A percentile compares a stretch with the other conserved stretches of the same genome.
Evolutionary conservation across 2,888 invertebrate genomes (phyloP).

Genomic region (Yponomeuta evonymella): DNA sequence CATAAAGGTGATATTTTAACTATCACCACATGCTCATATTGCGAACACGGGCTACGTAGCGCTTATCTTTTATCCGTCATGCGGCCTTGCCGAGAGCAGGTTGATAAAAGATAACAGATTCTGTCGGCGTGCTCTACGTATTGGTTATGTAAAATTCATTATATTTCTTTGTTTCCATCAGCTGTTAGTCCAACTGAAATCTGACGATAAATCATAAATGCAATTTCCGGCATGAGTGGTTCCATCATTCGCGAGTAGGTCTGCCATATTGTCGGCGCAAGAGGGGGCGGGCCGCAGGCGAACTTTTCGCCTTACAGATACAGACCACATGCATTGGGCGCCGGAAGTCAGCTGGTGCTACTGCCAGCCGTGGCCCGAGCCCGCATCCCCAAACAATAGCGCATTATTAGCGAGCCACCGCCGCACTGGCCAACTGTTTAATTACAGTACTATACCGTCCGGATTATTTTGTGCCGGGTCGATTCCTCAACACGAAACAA

Average conservation of each 20-base stretch:
- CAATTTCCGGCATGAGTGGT: constrained; percentile 11
- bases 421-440: neutral
- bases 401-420: neutral
- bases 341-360: constrained; percentile 53
- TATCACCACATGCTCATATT: neutral
- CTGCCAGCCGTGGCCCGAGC: constrained; percentile 1
- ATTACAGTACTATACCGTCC: neutral
- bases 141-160: constrained; percentile 17
- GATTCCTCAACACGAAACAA: constrained; percentile 47
- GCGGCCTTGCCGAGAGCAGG: constrained; percentile 69
- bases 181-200: constrained; percentile 11
- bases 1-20: neutral
- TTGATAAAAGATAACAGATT: constrained; percentile 70
- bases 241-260: constrained; percentile 6
- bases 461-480: constrained; percentile 32
- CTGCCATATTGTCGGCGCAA: constrained; percentile 9
- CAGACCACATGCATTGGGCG: constrained; percentile 23
- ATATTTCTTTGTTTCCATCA: constrained; percentile 17
- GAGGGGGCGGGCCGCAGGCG: constrained; percentile 2
- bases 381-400: neutral
- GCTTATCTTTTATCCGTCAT: constrained; percentile 48
- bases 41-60: constrained; percentile 15
- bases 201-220: constrained; percentile 10
- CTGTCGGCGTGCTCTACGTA: constrained; percentile 26
- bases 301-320: neutral